Evolutionary conservation across 2,888 invertebrate species (phyloP), one percentile per base, ranked within the genome.

Genomic region (Folsomia candida): DNA sequence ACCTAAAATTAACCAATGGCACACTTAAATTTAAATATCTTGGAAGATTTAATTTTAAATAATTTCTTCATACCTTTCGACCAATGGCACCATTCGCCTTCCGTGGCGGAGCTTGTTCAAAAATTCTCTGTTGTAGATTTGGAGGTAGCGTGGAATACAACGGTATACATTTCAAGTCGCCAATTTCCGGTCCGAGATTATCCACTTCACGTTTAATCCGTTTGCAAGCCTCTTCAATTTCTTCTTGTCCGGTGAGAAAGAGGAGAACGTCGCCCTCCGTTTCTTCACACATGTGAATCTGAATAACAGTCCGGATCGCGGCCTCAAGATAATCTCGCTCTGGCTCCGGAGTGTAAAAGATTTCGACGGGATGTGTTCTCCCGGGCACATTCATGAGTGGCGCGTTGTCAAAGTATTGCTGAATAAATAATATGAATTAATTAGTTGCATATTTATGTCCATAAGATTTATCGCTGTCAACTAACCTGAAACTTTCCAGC

Each of bases 191-290:
- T 0, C 98, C 98, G 58, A 99, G 85, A 84, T 95, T 96, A 81
- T 98, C 97, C 71, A 94, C 91, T 85, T 99, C 98, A 4, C 95
- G 86, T 83, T 96, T 95, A 70, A 99, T 95, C 79, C 97, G 86
- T 83, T 99, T 98, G 83, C 99, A 99, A 0, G 99, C 98, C 81
- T 98, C 98, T 84, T 99, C 99, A 69, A 99, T 99, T 85, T 99
- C 98, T 83, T 89, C 89, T 82, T 89, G 89, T 60, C 89, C 88
- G 6, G 93, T 94, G 57, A 97, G 87, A 82, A 98, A 98, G 67
- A 98, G 86, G 0, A 98, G 83, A 29, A 98, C 89, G 83, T 98
- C 98, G 2, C 98, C 98, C 20, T 90, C 88, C 0, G 91, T 89
- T 81, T 94, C 94, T 82, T 95, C 95, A 80, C 94, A 94, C 87